phyloP scores from a whole-genome alignment of 2,113 vertebrate genomes.

The Gopherus flavomarginatus region DNA sequence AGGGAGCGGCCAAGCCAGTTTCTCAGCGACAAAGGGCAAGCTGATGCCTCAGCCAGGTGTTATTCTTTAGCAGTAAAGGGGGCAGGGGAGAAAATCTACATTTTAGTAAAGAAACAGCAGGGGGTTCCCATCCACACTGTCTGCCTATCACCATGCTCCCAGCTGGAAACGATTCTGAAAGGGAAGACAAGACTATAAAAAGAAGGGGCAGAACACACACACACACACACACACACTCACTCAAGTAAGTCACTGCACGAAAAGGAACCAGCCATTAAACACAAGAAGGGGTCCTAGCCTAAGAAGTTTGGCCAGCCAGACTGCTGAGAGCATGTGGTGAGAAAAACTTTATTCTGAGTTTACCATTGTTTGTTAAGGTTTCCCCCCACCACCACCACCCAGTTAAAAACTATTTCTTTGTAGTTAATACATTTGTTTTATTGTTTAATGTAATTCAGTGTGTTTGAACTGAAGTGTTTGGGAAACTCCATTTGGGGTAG shows the following conservation, averaged over 20 bases:
- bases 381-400: too few species aligned
- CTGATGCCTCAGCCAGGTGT: background rate
- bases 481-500: too few species aligned
- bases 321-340: background rate
- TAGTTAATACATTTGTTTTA: too few species aligned
- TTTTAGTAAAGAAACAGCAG: background rate
- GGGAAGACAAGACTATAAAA: background rate
- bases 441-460: too few species aligned
- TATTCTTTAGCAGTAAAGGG: background rate
- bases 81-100: too few species aligned
- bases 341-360: background rate
- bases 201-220: background rate
- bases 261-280: background rate
- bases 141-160: background rate
- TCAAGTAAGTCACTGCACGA: background rate
- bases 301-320: background rate
- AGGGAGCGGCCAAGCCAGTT: background rate
- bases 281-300: background rate
- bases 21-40: background rate
- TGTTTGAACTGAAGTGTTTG: too few species aligned
- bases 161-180: background rate
- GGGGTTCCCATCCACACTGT: background rate
- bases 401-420: too few species aligned
- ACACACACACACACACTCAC: too few species aligned
- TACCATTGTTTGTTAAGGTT: background rate